Evolutionary conservation across 1,140 invertebrate genomes (phyloP).

Genomic region (Rhagoletis zephyria): DNA sequence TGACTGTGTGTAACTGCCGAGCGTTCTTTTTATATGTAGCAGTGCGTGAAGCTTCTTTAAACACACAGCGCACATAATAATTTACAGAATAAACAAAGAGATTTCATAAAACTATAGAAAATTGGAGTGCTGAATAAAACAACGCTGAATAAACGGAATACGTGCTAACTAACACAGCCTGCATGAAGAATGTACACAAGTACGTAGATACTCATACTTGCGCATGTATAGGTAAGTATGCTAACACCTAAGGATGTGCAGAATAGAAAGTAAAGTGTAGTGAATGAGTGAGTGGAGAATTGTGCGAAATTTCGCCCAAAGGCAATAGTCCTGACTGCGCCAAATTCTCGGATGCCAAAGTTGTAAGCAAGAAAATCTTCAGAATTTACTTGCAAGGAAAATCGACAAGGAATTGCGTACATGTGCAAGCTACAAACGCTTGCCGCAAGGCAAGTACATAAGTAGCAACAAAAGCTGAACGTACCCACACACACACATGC

Average conservation of each 20-base stretch:
- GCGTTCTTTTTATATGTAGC: neutral
- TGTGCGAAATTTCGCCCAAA: slow-evolving; percentile 33
- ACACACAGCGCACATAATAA: slow-evolving; percentile 14
- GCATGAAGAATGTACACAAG: neutral
- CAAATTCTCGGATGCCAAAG: slow-evolving; percentile 6
- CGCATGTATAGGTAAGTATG: neutral
- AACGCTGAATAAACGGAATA: slow-evolving; percentile 18
- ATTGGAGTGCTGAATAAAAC: neutral
- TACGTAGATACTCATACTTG: neutral
- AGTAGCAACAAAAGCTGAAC: neutral
- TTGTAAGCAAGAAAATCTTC: slow-evolving; percentile 30
- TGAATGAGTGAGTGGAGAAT: neutral
- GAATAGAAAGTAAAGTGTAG: neutral
- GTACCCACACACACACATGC: neutral
- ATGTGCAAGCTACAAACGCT: slow-evolving; percentile 1
- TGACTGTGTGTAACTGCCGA: neutral
- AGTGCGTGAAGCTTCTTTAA: neutral
- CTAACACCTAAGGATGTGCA: neutral
- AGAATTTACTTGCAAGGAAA: too few species aligned
- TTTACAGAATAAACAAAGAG: slow-evolving; percentile 43
- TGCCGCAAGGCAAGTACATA: slow-evolving; percentile 19
- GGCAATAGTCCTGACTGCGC: neutral
- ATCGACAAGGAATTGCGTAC: neutral
- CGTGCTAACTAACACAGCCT: neutral
- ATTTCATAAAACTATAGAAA: slow-evolving; percentile 36